Evolutionary conservation across 2,797 vertebrate species (phyloP).

Genomic region (Rousettus madagascariensis): DNA sequence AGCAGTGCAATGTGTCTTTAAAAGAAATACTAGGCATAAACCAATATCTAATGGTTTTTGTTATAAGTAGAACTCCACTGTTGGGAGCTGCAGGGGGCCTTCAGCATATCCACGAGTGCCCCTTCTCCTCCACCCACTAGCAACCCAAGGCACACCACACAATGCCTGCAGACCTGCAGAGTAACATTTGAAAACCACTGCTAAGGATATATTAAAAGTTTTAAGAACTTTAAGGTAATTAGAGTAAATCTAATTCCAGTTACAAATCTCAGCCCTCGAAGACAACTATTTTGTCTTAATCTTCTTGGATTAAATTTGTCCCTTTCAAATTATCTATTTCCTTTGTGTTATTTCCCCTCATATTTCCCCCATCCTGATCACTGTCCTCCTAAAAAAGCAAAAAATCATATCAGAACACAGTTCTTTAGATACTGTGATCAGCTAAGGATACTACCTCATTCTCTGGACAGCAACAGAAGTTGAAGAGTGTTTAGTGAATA

Average conservation of each 20-base stretch:
- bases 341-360: background rate
- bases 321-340: slow-evolving; percentile 45
- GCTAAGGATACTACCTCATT: background rate
- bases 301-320: slow-evolving; percentile 39
- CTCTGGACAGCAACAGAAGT: background rate
- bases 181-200: slow-evolving; percentile 20
- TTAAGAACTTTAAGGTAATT: slow-evolving; percentile 25
- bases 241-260: slow-evolving; percentile 54
- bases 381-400: slow-evolving; percentile 14
- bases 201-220: background rate
- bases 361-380: background rate
- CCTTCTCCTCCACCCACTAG: background rate
- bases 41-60: background rate
- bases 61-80: background rate
- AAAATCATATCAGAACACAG: slow-evolving; percentile 39
- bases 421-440: slow-evolving; percentile 13
- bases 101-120: background rate
- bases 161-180: background rate
- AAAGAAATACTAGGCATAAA: slow-evolving; percentile 17
- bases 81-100: background rate
- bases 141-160: background rate
- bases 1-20: background rate
- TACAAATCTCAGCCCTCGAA: slow-evolving; percentile 14
- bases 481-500: slow-evolving; percentile 19
- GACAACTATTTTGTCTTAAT: slow-evolving; percentile 31